Evolutionary conservation across 2,888 invertebrate species (phyloP), one percentile per base, ranked within the genome.

Genomic region (Blastobasis lacticolella): DNA sequence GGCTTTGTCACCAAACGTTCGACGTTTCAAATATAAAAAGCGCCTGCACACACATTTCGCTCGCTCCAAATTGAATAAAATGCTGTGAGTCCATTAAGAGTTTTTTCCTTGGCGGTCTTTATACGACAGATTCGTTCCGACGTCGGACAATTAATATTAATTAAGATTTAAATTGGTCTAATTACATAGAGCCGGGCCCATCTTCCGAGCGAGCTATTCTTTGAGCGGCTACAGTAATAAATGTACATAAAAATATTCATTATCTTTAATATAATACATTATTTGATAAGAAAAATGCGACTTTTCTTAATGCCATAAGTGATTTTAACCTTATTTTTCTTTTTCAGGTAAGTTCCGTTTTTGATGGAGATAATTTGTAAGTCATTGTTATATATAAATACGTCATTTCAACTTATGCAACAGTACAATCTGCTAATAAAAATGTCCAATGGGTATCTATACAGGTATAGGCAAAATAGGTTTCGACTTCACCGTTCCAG

Each of bases 151-250:
- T 88, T 88, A 87, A 86, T 88, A 88, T 85, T 86, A 88, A 87
- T 88, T 88, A 87, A 82, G 85, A 88, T 86, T 87, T 88, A 86
- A 88, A 88, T 88, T 87, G 87, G 85, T 86, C 84, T 88, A 86
- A 88, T 87, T 88, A 85, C 79, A 81, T 83, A 81, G 85, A 84
- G 75, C 78, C 75, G 73, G 78, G 76, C 71, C 79, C 79, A 78
- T 79, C 82, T 81, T 73, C 72, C 75, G 64, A 71, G 71, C 75
- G 64, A 71, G 75, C 72, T 71, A 74, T 75, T 73, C 78, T 76
- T 71, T 71, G 68, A 66, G 64, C 61, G 64, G 63, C 63, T 67
- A 71, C 63, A 60, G 48, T 50, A 52, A 54, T 54, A 51, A 38
- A 40, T 40, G 38, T 46, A 38, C 9, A 41, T 9, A 46, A 46